Conservation (phyloP, 2,888 invertebrate genomes). For the Amphipoea oculea region DNA sequence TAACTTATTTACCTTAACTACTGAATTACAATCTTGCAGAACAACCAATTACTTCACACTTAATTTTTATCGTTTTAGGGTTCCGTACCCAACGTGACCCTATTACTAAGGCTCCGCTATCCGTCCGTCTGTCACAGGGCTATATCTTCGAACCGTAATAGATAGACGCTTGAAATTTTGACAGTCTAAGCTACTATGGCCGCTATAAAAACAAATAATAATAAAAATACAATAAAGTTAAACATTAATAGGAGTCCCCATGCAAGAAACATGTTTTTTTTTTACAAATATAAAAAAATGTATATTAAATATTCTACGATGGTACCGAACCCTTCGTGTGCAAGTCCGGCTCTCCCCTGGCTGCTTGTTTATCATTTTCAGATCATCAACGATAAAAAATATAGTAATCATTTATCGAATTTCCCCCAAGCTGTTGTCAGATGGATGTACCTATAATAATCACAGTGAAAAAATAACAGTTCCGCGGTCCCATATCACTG, state of each 20-base stretch:
- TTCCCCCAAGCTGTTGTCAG: conserved; percentile 46
- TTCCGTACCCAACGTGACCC: background rate
- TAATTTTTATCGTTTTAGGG: conserved; percentile 1
- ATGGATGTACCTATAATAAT: conserved; percentile 55
- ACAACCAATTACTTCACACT: conserved; percentile 27
- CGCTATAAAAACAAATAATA: background rate
- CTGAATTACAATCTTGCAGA: conserved; percentile 26
- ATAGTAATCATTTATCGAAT: conserved; percentile 37
- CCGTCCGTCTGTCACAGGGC: background rate
- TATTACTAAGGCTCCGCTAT: background rate
- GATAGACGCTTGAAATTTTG: background rate
- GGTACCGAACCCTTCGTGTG: too few relatives aligned
- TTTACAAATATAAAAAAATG: too few relatives aligned
- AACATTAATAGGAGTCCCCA: background rate
- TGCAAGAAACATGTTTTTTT: background rate
- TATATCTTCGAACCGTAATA: background rate
- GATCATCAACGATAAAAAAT: conserved; percentile 21
- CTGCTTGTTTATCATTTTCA: background rate
- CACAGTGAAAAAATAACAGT: conserved; percentile 60
- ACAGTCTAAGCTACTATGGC: background rate
- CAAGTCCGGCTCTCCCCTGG: too few relatives aligned
- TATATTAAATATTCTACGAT: too few relatives aligned
- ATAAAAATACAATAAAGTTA: background rate
- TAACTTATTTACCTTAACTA: conserved; percentile 50
- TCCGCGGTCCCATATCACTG: conserved; percentile 29